phyloP scores from a whole-genome alignment of 1,140 invertebrate genomes.

The Drosophila persimilis region DNA sequence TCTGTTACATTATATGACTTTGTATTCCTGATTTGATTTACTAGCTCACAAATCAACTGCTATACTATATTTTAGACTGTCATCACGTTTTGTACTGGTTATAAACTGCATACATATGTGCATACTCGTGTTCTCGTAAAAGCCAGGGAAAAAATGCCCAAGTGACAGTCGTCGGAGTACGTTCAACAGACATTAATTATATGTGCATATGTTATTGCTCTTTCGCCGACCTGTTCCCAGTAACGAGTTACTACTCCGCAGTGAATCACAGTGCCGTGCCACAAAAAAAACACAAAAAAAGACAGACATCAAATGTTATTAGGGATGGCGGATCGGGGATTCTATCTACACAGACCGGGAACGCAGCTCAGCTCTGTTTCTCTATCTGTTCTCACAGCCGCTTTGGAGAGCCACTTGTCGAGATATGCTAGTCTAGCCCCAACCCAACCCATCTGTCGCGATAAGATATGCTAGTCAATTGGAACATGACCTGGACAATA shows the following conservation, averaged over 20 bases:
- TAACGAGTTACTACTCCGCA: background rate
- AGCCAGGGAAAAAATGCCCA: background rate
- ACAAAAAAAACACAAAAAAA: background rate
- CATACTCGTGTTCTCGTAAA: background rate
- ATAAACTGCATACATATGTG: no score
- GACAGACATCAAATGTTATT: background rate
- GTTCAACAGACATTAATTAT: slow-evolving; percentile 8
- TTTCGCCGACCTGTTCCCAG: slow-evolving; percentile 8
- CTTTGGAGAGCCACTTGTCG: no score
- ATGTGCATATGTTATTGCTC: slow-evolving; percentile 17
- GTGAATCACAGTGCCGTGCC: background rate
- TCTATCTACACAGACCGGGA: no score
- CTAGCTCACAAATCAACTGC: no score
- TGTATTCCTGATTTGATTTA: no score
- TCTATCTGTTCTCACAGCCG: background rate
- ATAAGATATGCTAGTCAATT: slow-evolving; percentile 11
- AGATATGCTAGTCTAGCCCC: background rate
- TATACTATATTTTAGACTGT: no score
- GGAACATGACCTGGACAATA: background rate
- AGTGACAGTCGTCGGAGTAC: slow-evolving; percentile 6
- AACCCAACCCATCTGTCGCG: background rate
- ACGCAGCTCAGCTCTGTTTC: background rate
- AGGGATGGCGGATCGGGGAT: no score
- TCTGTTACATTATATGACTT: no score
- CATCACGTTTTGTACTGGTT: no score